Percentiles rank a stretch among this genome's conserved stretches.
phyloP scores from a whole-genome alignment of 1,140 invertebrate genomes.

The Carposina sasakii region DNA sequence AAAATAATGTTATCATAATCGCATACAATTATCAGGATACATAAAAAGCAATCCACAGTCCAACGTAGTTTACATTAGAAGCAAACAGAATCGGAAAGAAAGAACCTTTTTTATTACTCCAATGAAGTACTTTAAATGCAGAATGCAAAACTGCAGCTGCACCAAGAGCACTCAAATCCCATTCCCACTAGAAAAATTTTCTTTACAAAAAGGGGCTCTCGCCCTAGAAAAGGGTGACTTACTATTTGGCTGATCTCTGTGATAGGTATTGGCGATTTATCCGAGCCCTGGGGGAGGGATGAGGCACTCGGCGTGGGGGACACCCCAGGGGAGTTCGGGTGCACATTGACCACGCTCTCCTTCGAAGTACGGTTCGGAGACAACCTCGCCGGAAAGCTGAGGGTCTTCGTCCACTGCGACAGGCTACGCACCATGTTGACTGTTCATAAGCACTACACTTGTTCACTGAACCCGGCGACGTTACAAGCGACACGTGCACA shows the following conservation, averaged over 20 bases:
- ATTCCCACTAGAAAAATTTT: background rate
- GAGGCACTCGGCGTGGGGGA: slow-evolving; percentile 69
- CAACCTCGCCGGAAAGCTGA: slow-evolving; percentile 87
- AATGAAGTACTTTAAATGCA: slow-evolving; percentile 27
- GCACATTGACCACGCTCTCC: slow-evolving; percentile 76
- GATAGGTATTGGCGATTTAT: slow-evolving; percentile 73
- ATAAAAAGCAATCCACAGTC: too few species aligned
- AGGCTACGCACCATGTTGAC: slow-evolving; percentile 85
- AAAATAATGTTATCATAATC: too few species aligned
- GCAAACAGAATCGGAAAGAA: background rate
- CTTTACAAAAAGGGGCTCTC: background rate
- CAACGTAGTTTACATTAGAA: background rate
- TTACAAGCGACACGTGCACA: slow-evolving; percentile 42
- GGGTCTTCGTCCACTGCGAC: slow-evolving; percentile 89
- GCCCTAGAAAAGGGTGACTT: slow-evolving; percentile 51
- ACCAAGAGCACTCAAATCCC: slow-evolving; percentile 5
- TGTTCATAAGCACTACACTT: slow-evolving; percentile 56
- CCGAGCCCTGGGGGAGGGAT: slow-evolving; percentile 64
- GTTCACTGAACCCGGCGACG: slow-evolving; percentile 45
- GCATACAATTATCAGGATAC: too few species aligned
- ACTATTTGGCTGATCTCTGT: slow-evolving; percentile 78
- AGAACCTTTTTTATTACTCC: background rate
- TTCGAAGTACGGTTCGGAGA: slow-evolving; percentile 84
- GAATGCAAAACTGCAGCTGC: slow-evolving; percentile 16
- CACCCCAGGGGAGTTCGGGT: slow-evolving; percentile 60